phyloP scores from a whole-genome alignment of 2,797 vertebrate species.

The Alosa sapidissima region DNA sequence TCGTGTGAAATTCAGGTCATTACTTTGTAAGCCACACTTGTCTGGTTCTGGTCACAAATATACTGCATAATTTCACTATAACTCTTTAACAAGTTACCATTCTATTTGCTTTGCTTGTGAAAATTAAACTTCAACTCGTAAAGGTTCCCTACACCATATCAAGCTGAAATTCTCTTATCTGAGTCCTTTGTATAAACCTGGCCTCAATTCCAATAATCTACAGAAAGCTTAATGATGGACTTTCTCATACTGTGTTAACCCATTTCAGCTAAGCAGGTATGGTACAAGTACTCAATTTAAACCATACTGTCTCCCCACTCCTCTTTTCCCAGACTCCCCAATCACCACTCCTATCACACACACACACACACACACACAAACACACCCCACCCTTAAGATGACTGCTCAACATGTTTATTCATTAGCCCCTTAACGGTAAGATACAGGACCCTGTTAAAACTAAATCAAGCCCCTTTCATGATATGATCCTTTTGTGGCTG shows the following conservation, averaged over 20 bases:
- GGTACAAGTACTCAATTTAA: slow-evolving; percentile 78
- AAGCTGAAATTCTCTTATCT: slow-evolving; percentile 42
- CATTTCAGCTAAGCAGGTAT: slow-evolving; percentile 75
- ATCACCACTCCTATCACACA: slow-evolving; percentile 48
- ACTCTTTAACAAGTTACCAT: too few species aligned
- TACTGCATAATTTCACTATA: background rate
- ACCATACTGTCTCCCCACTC: slow-evolving; percentile 61
- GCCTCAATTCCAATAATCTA: slow-evolving; percentile 53
- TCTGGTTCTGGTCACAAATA: background rate
- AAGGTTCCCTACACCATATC: background rate
- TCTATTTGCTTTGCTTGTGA: background rate
- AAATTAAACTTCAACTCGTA: background rate
- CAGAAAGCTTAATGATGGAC: slow-evolving; percentile 55
- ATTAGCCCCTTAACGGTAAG: slow-evolving; percentile 74
- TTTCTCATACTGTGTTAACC: slow-evolving; percentile 74
- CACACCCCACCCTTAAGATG: slow-evolving; percentile 39
- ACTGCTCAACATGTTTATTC: slow-evolving; percentile 76
- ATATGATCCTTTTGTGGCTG: slow-evolving; percentile 53
- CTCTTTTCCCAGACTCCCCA: slow-evolving; percentile 45
- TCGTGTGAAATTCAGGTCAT: background rate
- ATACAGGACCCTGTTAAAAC: slow-evolving; percentile 71
- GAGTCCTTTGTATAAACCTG: slow-evolving; percentile 44
- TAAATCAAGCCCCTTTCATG: slow-evolving; percentile 70
- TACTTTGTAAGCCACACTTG: background rate
- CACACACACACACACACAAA: slow-evolving; percentile 16